Base-by-base conservation (phyloP, 2,888 invertebrate species). In the Trachelus stipa region DNA sequence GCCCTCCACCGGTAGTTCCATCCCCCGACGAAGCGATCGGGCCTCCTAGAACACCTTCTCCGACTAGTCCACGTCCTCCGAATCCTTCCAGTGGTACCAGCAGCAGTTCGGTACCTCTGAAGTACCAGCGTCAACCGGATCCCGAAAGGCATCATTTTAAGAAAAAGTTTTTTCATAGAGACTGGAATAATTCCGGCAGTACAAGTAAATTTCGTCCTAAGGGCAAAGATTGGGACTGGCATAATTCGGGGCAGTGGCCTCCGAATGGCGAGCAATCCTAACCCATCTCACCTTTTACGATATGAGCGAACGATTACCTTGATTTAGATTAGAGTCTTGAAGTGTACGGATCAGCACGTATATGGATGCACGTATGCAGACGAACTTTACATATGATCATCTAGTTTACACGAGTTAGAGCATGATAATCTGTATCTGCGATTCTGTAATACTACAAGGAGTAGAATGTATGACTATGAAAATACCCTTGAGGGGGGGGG, bases 91-190 rank as follows among this genome's bases (percentile, higher is more conserved):
- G 92, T 85, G 90, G 90, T 82, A 90, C 92, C 81, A 90, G 91
- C 88, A 91, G 76, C 75, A 76, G 71, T 37, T 88, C 94, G 71
- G 88, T 92, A 76, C 90, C 94, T 9, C 88, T 94, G 12, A 94
- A 94, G 86, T 94, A 94, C 88, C 94, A 94, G 85, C 92, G 94
- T 68, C 93, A 94, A 83, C 92, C 93, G 0, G 94, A 94, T 85
- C 84, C 89, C 69, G 90, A 91, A 75, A 86, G 90, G 68, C 93
- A 94, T 84, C 96, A 96, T 92, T 97, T 96, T 92, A 97, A 97
- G 92, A 97, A 97, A 93, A 96, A 96, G 88, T 96, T 95, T 92
- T 96, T 96, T 92, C 95, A 96, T 85, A 93, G 94, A 88, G 96
- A 93, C 78, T 91, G 91, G 91, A 89, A 86, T 79, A 90, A 88